phyloP scores from a whole-genome alignment of 2,888 invertebrate species.

The Hypolimnas misippus region DNA sequence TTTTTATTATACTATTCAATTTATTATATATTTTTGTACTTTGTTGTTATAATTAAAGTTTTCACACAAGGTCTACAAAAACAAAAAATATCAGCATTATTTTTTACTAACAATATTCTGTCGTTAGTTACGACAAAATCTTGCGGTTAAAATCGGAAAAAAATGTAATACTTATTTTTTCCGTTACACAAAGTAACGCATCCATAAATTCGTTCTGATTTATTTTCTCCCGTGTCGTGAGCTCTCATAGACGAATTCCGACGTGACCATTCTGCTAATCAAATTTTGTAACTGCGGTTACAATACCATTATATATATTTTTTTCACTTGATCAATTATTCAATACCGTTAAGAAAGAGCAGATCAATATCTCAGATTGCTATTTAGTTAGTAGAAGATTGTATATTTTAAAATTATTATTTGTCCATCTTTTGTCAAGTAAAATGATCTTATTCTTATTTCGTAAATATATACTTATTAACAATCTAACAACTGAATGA shows the following conservation, averaged over 20 bases:
- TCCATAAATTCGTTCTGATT: slow-evolving; percentile 19
- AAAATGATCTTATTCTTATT: too few species aligned
- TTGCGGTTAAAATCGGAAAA: too few species aligned
- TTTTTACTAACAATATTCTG: too few species aligned
- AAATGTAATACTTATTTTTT: neutral
- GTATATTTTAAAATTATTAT: slow-evolving; percentile 26
- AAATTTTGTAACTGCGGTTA: slow-evolving; percentile 83
- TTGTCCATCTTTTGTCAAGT: slow-evolving; percentile 13
- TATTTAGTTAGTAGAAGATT: slow-evolving; percentile 38
- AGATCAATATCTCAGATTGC: slow-evolving; percentile 51
- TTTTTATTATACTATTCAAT: neutral
- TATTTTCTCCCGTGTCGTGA: slow-evolving; percentile 32
- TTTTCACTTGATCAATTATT: slow-evolving; percentile 72
- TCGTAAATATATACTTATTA: too few species aligned
- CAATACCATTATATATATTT: slow-evolving; percentile 70
- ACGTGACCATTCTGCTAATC: slow-evolving; percentile 83
- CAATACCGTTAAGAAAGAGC: slow-evolving; percentile 73
- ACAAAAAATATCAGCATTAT: too few species aligned
- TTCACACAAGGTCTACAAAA: too few species aligned
- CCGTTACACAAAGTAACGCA: slow-evolving; percentile 26
- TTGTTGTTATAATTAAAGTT: too few species aligned
- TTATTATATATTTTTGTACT: neutral
- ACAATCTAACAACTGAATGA: too few species aligned
- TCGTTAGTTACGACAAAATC: too few species aligned
- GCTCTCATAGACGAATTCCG: slow-evolving; percentile 69